These are phyloP conservation scores for Luperina nickerlii DNA, from an alignment of 2,888 invertebrate genomes.

Conservation along the genomic window DNA sequence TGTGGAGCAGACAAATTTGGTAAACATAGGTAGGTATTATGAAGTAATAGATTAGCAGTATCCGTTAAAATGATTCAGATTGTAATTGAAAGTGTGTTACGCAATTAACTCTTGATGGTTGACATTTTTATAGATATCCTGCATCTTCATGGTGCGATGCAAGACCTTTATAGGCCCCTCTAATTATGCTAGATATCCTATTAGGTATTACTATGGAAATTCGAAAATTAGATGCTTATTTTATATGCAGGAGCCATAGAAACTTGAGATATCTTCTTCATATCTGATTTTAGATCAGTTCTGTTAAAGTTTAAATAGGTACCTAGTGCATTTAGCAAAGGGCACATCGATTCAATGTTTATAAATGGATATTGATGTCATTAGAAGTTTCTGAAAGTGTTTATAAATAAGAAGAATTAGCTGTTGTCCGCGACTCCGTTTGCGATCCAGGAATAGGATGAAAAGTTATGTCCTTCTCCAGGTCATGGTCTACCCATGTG, in stretches of 20 bases:
- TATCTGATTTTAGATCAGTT: slow-evolving; percentile 6
- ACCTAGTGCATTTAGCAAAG: not conserved
- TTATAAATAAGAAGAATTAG: not conserved
- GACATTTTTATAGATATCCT: too few species aligned
- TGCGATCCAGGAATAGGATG: not conserved
- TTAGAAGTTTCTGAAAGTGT: not conserved
- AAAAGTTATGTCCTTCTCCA: not conserved
- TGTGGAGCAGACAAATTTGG: too few species aligned
- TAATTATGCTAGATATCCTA: not conserved
- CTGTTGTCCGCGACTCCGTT: not conserved
- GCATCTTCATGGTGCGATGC: not conserved
- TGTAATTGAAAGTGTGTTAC: too few species aligned
- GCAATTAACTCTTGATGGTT: too few species aligned
- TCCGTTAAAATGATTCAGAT: too few species aligned
- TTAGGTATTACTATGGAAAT: not conserved
- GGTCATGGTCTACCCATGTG: not conserved
- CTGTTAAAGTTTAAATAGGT: not conserved
- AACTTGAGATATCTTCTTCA: not conserved
- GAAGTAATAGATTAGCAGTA: too few species aligned
- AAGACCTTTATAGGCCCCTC: not conserved
- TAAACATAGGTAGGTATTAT: too few species aligned
- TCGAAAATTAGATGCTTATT: not conserved
- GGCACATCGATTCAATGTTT: not conserved
- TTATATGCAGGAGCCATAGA: not conserved
- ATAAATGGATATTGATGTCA: not conserved